Conservation (phyloP, 2,113 vertebrate species). For the Sciurus niger region DNA sequence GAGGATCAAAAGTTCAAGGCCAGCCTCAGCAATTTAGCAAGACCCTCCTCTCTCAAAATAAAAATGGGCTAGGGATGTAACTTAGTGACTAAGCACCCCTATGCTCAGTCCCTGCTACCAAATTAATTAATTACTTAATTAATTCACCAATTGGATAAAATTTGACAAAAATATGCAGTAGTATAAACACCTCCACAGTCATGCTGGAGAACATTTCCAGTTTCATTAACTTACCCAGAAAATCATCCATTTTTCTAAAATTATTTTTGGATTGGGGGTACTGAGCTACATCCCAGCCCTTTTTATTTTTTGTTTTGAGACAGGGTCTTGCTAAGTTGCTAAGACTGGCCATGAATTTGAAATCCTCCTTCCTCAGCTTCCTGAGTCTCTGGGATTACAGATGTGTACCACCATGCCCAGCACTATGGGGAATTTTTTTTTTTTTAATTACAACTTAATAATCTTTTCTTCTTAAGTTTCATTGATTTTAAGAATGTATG, state of each 20-base stretch:
- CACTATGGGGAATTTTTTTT: not conserved
- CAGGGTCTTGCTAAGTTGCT: too few species aligned
- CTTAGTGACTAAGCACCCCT: too few species aligned
- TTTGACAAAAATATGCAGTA: not conserved
- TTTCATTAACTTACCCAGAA: constrained; percentile 19
- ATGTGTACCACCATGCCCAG: too few species aligned
- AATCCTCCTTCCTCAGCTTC: too few species aligned
- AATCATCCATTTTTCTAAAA: constrained; percentile 32
- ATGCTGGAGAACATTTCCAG: not conserved
- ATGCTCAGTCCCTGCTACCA: too few species aligned
- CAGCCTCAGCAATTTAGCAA: too few species aligned
- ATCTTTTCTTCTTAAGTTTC: not conserved
- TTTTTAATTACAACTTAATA: not conserved
- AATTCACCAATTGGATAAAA: not conserved
- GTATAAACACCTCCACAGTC: not conserved
- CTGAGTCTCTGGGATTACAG: too few species aligned
- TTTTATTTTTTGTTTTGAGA: too few species aligned
- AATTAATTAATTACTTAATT: not conserved
- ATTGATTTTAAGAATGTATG: not conserved
- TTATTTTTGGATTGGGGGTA: not conserved
- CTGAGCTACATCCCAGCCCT: not conserved
- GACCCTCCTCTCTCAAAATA: too few species aligned
- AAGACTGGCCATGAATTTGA: too few species aligned
- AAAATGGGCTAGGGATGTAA: too few species aligned
- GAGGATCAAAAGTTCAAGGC: too few species aligned